Evolutionary conservation across 2,888 invertebrate species (phyloP).

Genomic region (Eustalomyia histrio): DNA sequence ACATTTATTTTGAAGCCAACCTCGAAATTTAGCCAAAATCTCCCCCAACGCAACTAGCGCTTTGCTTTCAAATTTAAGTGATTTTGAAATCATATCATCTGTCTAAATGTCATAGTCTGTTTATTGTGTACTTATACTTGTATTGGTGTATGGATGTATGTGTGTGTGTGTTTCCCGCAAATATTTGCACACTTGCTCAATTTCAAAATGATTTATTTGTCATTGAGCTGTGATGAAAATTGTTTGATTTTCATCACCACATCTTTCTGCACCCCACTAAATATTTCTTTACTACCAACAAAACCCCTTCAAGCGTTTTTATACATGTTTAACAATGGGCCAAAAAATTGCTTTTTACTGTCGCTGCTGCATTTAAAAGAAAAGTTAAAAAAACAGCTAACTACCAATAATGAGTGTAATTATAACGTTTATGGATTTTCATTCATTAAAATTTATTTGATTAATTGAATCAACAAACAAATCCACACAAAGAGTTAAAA

Average conservation of each 20-base stretch:
- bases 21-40: not conserved
- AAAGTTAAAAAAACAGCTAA: too few relatives aligned
- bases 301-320: not conserved
- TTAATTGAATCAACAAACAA: too few relatives aligned
- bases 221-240: slow-evolving; percentile 54
- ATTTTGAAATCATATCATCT: slow-evolving; percentile 47
- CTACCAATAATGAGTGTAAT: too few relatives aligned
- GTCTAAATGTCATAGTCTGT: slow-evolving; percentile 44
- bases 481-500: too few relatives aligned
- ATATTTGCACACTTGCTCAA: slow-evolving; percentile 66
- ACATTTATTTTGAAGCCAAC: slow-evolving; percentile 28
- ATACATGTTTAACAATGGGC: not conserved
- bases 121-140: not conserved
- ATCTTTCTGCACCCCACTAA: not conserved
- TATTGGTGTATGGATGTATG: not conserved
- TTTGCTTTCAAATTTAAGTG: slow-evolving; percentile 2
- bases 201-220: slow-evolving; percentile 67
- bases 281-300: not conserved
- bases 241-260: slow-evolving; percentile 49
- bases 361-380: too few relatives aligned
- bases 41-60: not conserved
- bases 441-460: too few relatives aligned
- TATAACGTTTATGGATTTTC: too few relatives aligned
- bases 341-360: not conserved
- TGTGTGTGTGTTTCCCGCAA: slow-evolving; percentile 43